These are phyloP conservation scores for Lamprologus ornatipinnis DNA, from an alignment of 2,113 vertebrate genomes.

Conservation along the genomic window DNA sequence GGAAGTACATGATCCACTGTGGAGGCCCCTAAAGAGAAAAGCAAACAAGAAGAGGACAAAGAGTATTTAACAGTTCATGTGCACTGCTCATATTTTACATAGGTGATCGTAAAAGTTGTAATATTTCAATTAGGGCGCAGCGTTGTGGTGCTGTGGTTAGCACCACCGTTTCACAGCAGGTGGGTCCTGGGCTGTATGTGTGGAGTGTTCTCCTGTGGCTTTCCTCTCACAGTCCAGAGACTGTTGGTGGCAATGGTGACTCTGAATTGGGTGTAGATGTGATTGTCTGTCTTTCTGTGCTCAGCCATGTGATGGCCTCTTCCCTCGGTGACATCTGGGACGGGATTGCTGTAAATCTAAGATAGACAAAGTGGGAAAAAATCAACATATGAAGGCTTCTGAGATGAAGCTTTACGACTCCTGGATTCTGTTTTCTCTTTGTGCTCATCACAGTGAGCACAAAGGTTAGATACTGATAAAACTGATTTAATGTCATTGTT, in stretches of 20 bases:
- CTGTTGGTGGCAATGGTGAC: rapidly evolving
- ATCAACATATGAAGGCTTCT: neutral
- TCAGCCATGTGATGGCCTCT: neutral
- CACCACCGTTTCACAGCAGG: neutral
- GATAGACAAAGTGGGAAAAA: neutral
- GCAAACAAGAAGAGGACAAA: neutral
- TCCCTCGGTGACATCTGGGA: rapidly evolving
- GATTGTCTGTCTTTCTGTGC: neutral
- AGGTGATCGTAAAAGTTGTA: neutral
- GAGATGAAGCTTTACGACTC: rapidly evolving
- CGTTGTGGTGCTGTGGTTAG: neutral
- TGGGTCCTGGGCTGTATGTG: neutral
- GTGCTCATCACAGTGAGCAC: rapidly evolving
- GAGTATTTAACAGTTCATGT: neutral
- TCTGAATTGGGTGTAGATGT: neutral
- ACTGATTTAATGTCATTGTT: neutral
- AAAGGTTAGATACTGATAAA: neutral
- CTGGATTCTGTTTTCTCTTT: neutral
- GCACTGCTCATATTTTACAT: neutral
- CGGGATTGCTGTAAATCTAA: rapidly evolving
- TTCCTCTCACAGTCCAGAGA: neutral
- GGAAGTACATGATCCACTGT: neutral
- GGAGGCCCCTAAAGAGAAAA: neutral
- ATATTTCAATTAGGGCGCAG: neutral
- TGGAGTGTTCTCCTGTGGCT: neutral